Conservation (phyloP, 2,113 vertebrate species). For the Pluvianellus socialis region DNA sequence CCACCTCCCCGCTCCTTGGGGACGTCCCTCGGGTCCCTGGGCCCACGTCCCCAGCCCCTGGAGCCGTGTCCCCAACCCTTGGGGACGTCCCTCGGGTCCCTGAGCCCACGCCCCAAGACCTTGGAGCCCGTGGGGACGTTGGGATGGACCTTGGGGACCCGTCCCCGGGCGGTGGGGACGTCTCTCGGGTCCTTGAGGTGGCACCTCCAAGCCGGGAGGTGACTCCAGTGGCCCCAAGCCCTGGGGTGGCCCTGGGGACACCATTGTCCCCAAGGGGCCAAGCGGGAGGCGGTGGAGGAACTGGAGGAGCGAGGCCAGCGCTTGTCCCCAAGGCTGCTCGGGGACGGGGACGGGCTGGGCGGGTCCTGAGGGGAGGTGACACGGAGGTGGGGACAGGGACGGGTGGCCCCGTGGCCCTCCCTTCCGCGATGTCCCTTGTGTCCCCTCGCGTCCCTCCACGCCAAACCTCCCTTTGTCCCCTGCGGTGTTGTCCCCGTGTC, state of each 20-base stretch:
- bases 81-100: background rate
- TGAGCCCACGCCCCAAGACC: background rate
- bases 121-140: background rate
- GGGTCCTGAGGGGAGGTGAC: background rate
- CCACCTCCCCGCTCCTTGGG: rapidly evolving
- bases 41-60: rapidly evolving
- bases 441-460: no score
- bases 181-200: background rate
- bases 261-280: background rate
- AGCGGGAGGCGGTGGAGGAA: background rate
- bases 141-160: background rate
- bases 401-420: no score
- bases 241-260: background rate
- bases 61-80: no score
- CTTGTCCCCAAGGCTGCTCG: background rate
- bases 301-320: background rate
- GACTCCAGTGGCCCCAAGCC: no score
- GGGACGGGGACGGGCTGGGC: background rate
- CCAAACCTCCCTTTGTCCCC: no score
- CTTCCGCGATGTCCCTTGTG: background rate
- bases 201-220: no score
- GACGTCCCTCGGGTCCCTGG: rapidly evolving
- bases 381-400: background rate
- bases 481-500: no score
- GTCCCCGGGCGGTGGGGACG: background rate